Percentiles rank a stretch among this genome's conserved stretches.
Evolutionary conservation across 92 coral and sea anemone species (phyloP).

Genomic region (Epizoanthus ramosus): DNA sequence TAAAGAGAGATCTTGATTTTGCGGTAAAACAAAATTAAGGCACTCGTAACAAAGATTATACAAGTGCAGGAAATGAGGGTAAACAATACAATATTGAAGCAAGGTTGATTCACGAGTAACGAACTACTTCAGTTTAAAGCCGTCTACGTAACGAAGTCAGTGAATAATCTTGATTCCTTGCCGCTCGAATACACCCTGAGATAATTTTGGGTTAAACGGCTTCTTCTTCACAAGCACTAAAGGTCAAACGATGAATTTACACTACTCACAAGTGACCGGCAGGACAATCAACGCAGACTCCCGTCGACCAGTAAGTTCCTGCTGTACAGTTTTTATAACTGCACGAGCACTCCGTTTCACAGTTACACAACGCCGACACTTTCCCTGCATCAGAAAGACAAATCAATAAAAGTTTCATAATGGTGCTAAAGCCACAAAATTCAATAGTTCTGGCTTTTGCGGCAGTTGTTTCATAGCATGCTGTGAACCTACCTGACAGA

Average conservation of each 20-base stretch:
- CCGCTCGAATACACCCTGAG: not conserved
- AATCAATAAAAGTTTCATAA: not conserved
- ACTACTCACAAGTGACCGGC: slow-evolving; percentile 90
- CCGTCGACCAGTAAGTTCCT: slow-evolving; percentile 86
- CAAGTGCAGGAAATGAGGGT: slow-evolving; percentile 31
- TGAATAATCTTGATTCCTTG: not conserved
- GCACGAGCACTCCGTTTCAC: slow-evolving; percentile 89
- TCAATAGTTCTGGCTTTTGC: not conserved
- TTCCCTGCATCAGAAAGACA: slow-evolving; percentile 39
- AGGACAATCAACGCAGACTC: slow-evolving; percentile 89
- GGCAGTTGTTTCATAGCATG: not conserved
- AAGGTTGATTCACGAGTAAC: too few relatives aligned
- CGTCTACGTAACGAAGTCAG: not conserved
- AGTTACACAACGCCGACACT: slow-evolving; percentile 74
- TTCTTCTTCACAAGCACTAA: not conserved
- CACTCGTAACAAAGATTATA: not conserved
- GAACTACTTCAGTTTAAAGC: not conserved
- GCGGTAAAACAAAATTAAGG: slow-evolving; percentile 2
- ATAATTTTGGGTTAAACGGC: not conserved
- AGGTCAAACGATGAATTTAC: slow-evolving; percentile 2
- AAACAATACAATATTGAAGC: not conserved
- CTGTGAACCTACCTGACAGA: slow-evolving; percentile 29
- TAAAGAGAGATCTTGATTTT: not conserved
- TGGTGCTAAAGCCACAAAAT: not conserved
- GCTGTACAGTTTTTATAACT: slow-evolving; percentile 85